Evolutionary conservation across 2,888 invertebrate genomes (phyloP).

Genomic region (Drosophila subquinaria): DNA sequence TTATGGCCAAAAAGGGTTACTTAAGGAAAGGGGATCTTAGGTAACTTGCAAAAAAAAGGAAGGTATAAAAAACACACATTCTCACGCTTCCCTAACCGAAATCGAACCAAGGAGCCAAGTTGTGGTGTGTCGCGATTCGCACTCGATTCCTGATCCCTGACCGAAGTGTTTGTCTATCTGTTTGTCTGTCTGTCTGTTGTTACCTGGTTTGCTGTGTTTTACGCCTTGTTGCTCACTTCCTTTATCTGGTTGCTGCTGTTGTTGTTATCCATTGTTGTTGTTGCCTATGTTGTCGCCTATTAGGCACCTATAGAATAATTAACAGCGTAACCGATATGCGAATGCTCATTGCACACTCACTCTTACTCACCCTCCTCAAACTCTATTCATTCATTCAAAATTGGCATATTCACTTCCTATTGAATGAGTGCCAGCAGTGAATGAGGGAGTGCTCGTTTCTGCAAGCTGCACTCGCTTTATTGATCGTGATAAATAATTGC

Average conservation of each 20-base stretch:
- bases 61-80: slow-evolving; percentile 48
- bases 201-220: slow-evolving; percentile 34
- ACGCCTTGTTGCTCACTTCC: slow-evolving; percentile 54
- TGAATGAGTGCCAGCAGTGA: slow-evolving; percentile 50
- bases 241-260: slow-evolving; percentile 34
- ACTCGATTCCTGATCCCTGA: slow-evolving; percentile 18
- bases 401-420: slow-evolving; percentile 71
- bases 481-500: slow-evolving; percentile 77
- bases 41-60: slow-evolving; percentile 11
- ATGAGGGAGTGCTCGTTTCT: slow-evolving; percentile 47
- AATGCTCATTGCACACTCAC: slow-evolving; percentile 42
- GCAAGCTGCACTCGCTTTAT: slow-evolving; percentile 48
- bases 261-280: slow-evolving; percentile 26
- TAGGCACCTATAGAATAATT: slow-evolving; percentile 73
- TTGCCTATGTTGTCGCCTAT: slow-evolving; percentile 54
- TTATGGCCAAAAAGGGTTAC: slow-evolving; percentile 57
- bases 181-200: not conserved
- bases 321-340: slow-evolving; percentile 70
- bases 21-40: slow-evolving; percentile 12
- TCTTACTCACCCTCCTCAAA: slow-evolving; percentile 38
- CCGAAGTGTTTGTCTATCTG: slow-evolving; percentile 1
- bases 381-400: slow-evolving; percentile 37
- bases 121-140: slow-evolving; percentile 41
- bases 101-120: slow-evolving; percentile 27
- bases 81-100: slow-evolving; percentile 61